phyloP scores from a whole-genome alignment of 1,140 invertebrate genomes.

The Lordiphosa mommai region DNA sequence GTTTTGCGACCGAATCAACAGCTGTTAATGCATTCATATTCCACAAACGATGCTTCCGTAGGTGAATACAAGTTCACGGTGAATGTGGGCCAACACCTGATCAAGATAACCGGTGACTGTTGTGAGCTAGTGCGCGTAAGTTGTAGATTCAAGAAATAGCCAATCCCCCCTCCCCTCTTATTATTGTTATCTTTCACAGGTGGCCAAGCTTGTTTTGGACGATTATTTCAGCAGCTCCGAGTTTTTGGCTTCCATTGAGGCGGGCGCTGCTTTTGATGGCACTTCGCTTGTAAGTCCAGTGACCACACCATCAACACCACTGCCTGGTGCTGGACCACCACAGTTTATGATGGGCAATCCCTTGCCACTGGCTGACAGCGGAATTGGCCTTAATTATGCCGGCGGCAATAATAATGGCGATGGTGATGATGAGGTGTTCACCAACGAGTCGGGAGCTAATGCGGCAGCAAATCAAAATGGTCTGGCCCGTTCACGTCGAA shows the following conservation, averaged over 20 bases:
- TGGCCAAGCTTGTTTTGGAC: constrained; percentile 91
- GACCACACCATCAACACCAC: constrained; percentile 71
- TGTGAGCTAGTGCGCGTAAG: constrained; percentile 90
- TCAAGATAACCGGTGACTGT: constrained; percentile 91
- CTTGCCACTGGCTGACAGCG: constrained; percentile 71
- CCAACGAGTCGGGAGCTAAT: constrained; percentile 19
- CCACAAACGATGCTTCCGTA: constrained; percentile 90
- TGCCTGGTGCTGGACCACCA: constrained; percentile 59
- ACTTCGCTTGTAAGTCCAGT: constrained; percentile 63
- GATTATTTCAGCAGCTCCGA: constrained; percentile 86
- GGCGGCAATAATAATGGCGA: constrained; percentile 57
- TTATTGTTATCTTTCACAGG: constrained; percentile 81
- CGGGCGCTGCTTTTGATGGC: constrained; percentile 74
- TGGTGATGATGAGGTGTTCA: constrained; percentile 77
- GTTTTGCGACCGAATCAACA: constrained; percentile 81
- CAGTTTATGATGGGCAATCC: constrained; percentile 59
- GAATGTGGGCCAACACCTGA: constrained; percentile 87
- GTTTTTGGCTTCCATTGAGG: constrained; percentile 76
- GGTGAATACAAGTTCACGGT: constrained; percentile 94
- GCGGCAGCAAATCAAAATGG: constrained; percentile 56
- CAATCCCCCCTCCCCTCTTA: background rate
- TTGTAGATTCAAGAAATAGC: constrained; percentile 13
- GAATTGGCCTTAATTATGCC: constrained; percentile 69
- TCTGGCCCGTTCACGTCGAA: constrained; percentile 72
- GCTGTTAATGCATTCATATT: constrained; percentile 88